A percentile compares a stretch with the other conserved stretches of the same genome.
phyloP scores from a whole-genome alignment of 2,113 vertebrate species.

The Plecotus auritus region DNA sequence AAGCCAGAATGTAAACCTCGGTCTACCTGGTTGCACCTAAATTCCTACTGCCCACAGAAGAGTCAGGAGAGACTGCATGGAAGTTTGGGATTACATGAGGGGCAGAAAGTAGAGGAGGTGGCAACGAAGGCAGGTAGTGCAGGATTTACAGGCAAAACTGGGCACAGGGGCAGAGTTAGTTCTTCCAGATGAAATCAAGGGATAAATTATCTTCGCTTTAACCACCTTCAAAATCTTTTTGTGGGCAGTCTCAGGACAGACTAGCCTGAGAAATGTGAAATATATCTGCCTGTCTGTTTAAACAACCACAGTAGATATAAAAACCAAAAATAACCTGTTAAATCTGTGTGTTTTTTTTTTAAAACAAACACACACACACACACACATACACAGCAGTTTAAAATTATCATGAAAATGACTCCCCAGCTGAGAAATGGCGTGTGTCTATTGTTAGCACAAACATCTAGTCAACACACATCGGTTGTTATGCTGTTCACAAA shows the following conservation, averaged over 20 bases:
- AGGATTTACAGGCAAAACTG: neutral
- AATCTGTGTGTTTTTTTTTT: slow-evolving; percentile 33
- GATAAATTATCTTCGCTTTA: neutral
- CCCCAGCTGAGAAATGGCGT: slow-evolving; percentile 50
- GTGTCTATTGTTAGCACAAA: slow-evolving; percentile 56
- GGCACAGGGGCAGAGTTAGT: neutral
- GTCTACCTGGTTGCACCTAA: neutral
- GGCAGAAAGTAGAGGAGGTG: neutral
- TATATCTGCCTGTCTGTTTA: slow-evolving; percentile 28
- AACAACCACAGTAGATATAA: slow-evolving; percentile 45
- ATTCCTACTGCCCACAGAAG: neutral
- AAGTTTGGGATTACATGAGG: neutral
- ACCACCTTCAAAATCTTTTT: neutral
- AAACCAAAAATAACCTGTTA: slow-evolving; percentile 64
- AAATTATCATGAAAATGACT: slow-evolving; percentile 62
- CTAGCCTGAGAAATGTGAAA: neutral
- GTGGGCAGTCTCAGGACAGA: slow-evolving; percentile 16
- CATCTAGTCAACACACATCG: neutral
- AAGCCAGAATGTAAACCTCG: neutral
- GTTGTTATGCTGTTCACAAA: slow-evolving; percentile 37
- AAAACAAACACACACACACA: neutral
- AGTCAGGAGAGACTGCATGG: neutral
- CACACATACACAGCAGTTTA: slow-evolving; percentile 24
- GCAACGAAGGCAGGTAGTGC: neutral
- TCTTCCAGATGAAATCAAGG: neutral